Evolutionary conservation across 2,113 vertebrate genomes (phyloP).

Genomic region (Periophthalmodon schlosseri): DNA sequence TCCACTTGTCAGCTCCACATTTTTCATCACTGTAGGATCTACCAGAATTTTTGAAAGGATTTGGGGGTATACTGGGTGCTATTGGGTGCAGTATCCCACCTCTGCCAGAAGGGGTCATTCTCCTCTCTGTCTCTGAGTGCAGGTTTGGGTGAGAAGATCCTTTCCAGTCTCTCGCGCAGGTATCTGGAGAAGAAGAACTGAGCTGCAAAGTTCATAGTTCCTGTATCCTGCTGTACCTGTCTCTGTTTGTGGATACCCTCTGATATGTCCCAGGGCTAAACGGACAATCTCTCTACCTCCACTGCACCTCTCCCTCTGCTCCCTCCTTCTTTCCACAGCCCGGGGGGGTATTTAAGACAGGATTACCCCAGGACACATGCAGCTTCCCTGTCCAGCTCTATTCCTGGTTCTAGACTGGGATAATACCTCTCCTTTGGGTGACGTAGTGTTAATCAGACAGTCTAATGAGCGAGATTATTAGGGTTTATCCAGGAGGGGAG

Average conservation of each 20-base stretch:
- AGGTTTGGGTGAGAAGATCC: conserved; percentile 63
- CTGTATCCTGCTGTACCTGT: conserved; percentile 17
- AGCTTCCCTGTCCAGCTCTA: conserved; percentile 61
- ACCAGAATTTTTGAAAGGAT: conserved; percentile 1
- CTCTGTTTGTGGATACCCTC: conserved; percentile 37
- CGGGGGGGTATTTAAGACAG: conserved; percentile 69
- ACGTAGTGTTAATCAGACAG: conserved; percentile 74
- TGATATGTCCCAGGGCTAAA: conserved; percentile 36
- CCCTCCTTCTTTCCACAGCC: conserved; percentile 31
- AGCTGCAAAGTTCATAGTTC: conserved; percentile 87
- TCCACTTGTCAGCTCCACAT: not conserved
- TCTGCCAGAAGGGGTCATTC: conserved; percentile 93
- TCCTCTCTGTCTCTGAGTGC: conserved; percentile 79
- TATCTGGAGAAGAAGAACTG: conserved; percentile 85
- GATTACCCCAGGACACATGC: conserved; percentile 71
- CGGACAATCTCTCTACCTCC: conserved; percentile 46
- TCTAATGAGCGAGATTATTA: conserved; percentile 79
- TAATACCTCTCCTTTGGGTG: conserved; percentile 67
- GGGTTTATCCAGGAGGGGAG: conserved; percentile 64
- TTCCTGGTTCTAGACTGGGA: conserved; percentile 70
- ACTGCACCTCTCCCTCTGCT: conserved; percentile 30
- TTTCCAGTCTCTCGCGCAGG: conserved; percentile 74
- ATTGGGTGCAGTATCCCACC: conserved; percentile 79
- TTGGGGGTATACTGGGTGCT: conserved; percentile 16
- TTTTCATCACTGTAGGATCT: not conserved